Evolutionary conservation across 2,888 invertebrate species (phyloP).

Genomic region (Drosophila austrosaltans): DNA sequence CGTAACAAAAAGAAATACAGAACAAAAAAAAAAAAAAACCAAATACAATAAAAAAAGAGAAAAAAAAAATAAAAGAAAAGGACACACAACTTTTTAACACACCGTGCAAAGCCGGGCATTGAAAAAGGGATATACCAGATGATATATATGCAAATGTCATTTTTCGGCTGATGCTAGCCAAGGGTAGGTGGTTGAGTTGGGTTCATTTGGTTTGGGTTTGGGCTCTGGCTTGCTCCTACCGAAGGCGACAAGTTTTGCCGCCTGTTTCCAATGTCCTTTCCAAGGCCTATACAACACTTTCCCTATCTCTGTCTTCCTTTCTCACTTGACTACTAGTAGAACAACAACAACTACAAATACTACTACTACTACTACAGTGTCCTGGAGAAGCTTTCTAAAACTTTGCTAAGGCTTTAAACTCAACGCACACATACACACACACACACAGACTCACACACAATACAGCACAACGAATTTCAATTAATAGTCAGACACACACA

Average conservation of each 20-base stretch:
- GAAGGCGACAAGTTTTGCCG: conserved; percentile 67
- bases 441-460: conserved; percentile 19
- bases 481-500: conserved; percentile 67
- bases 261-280: conserved; percentile 76
- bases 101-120: conserved; percentile 45
- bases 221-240: conserved; percentile 7
- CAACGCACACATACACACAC: conserved; percentile 43
- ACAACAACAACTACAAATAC: neutral
- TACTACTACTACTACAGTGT: conserved; percentile 5
- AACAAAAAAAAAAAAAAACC: neutral
- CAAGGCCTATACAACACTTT: conserved; percentile 53
- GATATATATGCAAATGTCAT: conserved; percentile 74
- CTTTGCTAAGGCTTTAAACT: conserved; percentile 52
- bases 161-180: conserved; percentile 14
- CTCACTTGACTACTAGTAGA: conserved; percentile 36
- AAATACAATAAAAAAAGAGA: conserved; percentile 17
- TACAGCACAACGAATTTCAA: conserved; percentile 74
- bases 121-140: conserved; percentile 68
- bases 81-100: conserved; percentile 56
- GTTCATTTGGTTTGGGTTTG: conserved; percentile 13
- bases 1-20: neutral
- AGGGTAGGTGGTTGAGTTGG: conserved; percentile 31
- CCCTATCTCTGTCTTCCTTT: conserved; percentile 44
- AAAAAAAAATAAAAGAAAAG: conserved; percentile 29
- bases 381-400: conserved; percentile 61